Base-by-base conservation (phyloP, 1,140 invertebrate genomes). In the Amyelois transitella region DNA sequence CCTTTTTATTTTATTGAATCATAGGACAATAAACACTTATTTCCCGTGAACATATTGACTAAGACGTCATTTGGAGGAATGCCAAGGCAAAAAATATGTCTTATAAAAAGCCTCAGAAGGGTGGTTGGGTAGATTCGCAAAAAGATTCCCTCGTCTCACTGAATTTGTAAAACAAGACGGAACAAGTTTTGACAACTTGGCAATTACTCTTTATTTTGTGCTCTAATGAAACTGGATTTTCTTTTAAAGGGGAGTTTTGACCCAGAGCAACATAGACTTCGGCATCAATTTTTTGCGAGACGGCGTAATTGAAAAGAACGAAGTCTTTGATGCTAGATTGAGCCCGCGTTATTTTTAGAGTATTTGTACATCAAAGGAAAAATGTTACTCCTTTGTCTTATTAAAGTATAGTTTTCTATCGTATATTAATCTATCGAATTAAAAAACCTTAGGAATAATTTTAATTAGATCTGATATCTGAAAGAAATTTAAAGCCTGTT, bases 161-260 rank as follows among this genome's bases (percentile, higher is more conserved):
- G 22, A 24, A 14, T 38, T 38, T 38, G 5, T 1, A 14, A 14
- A 38, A 38, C 32, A 38, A 38, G 22, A 38, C 25, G 43, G 48
- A 49, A 49, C 47, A 53, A 49, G 44, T 48, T 55, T 38, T 53
- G 53, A 53, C 57, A 59, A 55, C 52, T 59, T 48, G 12, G 38
- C 48, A 44, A 51, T 60, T 60, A 53, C 43, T 14, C 2, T 38
- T 38, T 38, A 38, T n/a, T 38, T 38, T 38, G 12, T 2, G 32
- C 17, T 38, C 6, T 38, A 32, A 14, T 38, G 32, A n/a, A 38
- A 38, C 25, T 32, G 32, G 12, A 38, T 38, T 14, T 14, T 1
- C 32, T 38, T 38, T 14, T 38, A 38, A 14, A 1, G 2, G 12
- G 25, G n/a, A n/a, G n/a, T n/a, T n/a, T n/a, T n/a, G n/a, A n/a